Evolutionary conservation across 2,888 invertebrate species (phyloP), one percentile per base, ranked within the genome.

Genomic region (Chymomyza amoena): DNA sequence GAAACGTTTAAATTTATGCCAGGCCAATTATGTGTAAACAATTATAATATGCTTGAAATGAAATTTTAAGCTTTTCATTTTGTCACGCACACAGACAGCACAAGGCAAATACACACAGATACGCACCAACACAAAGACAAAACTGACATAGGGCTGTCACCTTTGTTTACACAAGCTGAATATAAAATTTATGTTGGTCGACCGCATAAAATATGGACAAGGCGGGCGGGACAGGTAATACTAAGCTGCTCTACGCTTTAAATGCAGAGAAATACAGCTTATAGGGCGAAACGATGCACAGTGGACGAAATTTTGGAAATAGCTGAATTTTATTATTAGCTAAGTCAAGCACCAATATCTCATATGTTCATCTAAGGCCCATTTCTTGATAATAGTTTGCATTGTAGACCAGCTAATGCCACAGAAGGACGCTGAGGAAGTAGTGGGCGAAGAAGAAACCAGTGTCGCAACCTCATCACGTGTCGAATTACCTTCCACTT

Each of bases 81-180:
- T 72, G 71, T 51, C 74, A 72, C 69, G 74, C 45, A 66, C 70
- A 70, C 61, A 63, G 2, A 1, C 61, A 51, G 65, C 3, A 25
- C 25, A 25, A 25, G 25, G 25, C 25, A 25, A 25, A 25, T 25
- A 69, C 59, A 52, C 25, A 54, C 28, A 50, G 13, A 45, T 32
- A 32, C 39, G 13, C 39, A 45, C 39, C 13, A 10, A 13, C 39
- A 45, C 39, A 13, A 16, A 64, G 36, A 66, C 59, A 68, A 64
- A 80, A 78, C 69, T 77, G 86, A 83, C 77, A 83, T 80, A 78
- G 64, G 77, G 67, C 70, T 76, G 81, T 83, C 76, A 74, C 74
- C 69, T 84, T 76, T 80, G 79, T 79, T 83, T 83, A 74, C 75
- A 65, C 72, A 83, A 77, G 68, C 72, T 74, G 86, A 81, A 81